Base-by-base conservation (phyloP, 2,113 vertebrate genomes). In the Columba livia region DNA sequence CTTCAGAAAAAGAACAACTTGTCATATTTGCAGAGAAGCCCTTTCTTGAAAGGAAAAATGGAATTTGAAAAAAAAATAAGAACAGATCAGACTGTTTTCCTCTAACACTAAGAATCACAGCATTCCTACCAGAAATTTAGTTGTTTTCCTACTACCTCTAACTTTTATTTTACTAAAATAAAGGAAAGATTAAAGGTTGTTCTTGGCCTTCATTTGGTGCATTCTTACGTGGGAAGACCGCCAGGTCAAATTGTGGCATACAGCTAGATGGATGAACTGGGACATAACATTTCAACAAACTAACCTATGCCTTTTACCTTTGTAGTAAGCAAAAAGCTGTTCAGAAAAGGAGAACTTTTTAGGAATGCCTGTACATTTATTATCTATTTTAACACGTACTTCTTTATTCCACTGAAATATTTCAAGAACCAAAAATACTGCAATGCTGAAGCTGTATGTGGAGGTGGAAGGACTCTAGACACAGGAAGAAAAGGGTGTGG, bases 81-180 rank as follows among this genome's bases (percentile, higher is more conserved):
- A 83, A 21, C 15, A 51, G 29, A 42, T 73, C 24, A 61, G 31
- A n/a, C 42, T 54, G 31, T 29, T 75, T 81, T 89, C 44, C 11
- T 91, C 53, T 25, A 72, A 69, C 28, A 34, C 16, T 24, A 50
- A 65, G 29, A 78, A 47, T 65, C 3, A 11, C 15, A 32, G 15
- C 0, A 1, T 67, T 67, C 47, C 40, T 90, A 29, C 10, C 0
- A 6, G n/a, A 79, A 70, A 66, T 48, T 17, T 13, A 61, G 15
- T 42, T 75, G 1, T 79, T 57, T 61, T 79, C 16, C 62, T 48
- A 6, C 72, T 93, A 19, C 36, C 10, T 79, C 44, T 89, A 66
- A 56, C n/a, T 32, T 85, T 89, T 84, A n/a, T 71, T 92, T 92
- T 69, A 61, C n/a, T 87, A 18, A 69, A 88, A 67, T 69, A 36